Base-by-base conservation (phyloP, 2,797 vertebrate species). In the Enteromius thamalakanensis region DNA sequence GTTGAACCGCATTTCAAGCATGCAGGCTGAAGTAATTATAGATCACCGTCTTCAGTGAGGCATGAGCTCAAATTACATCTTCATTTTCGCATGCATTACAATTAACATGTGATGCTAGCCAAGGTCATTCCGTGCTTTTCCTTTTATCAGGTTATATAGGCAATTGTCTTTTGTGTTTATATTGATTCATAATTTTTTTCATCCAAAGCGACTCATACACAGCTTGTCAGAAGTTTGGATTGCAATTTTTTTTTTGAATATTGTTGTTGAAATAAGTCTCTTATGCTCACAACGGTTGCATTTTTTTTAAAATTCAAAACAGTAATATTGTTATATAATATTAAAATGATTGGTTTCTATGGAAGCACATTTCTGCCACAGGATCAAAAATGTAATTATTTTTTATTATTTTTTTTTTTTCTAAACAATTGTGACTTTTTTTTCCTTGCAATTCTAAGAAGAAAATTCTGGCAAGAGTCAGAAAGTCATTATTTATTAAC, bases 11-110 rank as follows among this genome's bases (percentile, higher is more conserved):
- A 42, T 37, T 83, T 84, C 62, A 49, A 81, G 62, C 53, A n/a
- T 9, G 37, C 76, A 80, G 37, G 51, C 69, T 71, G 45, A 21
- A 58, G 69, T 85, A 76, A 87, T 85, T 81, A 68, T 74, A 87
- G 77, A 83, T 79, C 80, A n/a, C 58, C 37, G 75, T 86, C 84
- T 84, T 64, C 71, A 60, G 60, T 34, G 79, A 85, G 53, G 76
- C 84, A 76, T 37, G 69, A 42, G 37, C 42, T 83, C 42, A 72
- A 64, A 86, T 87, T 74, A 69, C 84, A 69, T 85, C 58, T 85
- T 75, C 80, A 85, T 79, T 86, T 83, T 83, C 80, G 76, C 78
- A 64, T 75, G 77, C 85, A 79, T 87, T 84, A 76, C 79, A 79
- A 76, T 80, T 76, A 79, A 67, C 49, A 81, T 79, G 29, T 83